phyloP scores from a whole-genome alignment of 2,888 invertebrate genomes.

The Gymnocheta viridis region DNA sequence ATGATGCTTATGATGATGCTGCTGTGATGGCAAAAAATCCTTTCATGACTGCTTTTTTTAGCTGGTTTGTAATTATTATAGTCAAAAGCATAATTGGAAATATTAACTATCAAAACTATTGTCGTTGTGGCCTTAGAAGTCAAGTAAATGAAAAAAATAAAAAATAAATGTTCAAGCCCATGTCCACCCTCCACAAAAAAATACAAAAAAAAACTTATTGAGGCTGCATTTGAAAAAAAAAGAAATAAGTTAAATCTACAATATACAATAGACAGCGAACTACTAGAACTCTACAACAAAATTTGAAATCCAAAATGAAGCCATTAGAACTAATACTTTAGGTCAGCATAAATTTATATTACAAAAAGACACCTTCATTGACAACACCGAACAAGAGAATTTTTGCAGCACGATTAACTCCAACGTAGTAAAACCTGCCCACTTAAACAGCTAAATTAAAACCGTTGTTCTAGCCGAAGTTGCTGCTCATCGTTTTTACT shows the following conservation, averaged over 20 bases:
- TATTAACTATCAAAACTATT: conserved; percentile 23
- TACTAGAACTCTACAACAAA: not conserved
- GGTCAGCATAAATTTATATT: too few relatives aligned
- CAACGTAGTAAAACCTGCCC: too few relatives aligned
- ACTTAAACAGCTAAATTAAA: too few relatives aligned
- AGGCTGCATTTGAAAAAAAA: too few relatives aligned
- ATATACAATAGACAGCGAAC: not conserved
- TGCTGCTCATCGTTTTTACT: too few relatives aligned
- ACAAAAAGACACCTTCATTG: too few relatives aligned
- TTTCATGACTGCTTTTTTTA: conserved; percentile 2
- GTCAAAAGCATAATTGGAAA: conserved; percentile 16
- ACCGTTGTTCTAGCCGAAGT: too few relatives aligned
- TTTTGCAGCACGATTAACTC: too few relatives aligned
- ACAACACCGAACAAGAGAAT: too few relatives aligned
- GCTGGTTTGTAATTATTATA: conserved; percentile 46
- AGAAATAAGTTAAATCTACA: not conserved
- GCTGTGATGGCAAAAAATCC: not conserved
- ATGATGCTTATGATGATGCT: not conserved
- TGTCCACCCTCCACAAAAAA: conserved; percentile 57
- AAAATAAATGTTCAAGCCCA: not conserved
- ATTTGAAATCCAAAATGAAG: not conserved
- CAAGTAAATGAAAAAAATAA: not conserved
- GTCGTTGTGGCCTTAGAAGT: conserved; percentile 41
- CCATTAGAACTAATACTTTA: too few relatives aligned
- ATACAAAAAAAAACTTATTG: not conserved